Evolutionary conservation across 2,113 vertebrate genomes (phyloP).

Genomic region (Corydoras sp.): DNA sequence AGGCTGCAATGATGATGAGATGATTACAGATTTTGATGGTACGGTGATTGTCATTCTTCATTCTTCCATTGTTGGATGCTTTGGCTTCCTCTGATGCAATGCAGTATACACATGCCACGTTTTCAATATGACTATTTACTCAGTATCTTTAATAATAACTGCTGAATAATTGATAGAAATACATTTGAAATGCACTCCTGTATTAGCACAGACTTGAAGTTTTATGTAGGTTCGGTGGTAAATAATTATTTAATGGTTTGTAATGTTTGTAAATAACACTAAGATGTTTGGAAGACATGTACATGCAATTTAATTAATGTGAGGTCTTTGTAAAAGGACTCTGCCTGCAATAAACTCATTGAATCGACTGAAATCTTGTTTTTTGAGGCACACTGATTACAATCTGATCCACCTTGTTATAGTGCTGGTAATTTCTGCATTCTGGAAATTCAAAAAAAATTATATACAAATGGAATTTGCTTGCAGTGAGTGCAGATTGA

Average conservation of each 20-base stretch:
- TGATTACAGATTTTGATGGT: too few relatives aligned
- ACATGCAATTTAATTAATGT: conserved; percentile 33
- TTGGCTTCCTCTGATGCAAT: conserved; percentile 40
- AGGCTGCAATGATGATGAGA: too few relatives aligned
- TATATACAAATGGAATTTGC: too few relatives aligned
- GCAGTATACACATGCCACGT: conserved; percentile 37
- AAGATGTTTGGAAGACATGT: conserved; percentile 20
- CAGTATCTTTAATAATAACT: conserved; percentile 10
- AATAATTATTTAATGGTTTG: background rate
- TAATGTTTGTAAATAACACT: conserved; percentile 6
- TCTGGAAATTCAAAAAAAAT: too few relatives aligned
- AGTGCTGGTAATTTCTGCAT: too few relatives aligned
- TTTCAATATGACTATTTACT: conserved; percentile 22
- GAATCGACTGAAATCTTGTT: background rate
- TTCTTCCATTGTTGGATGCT: conserved; percentile 22
- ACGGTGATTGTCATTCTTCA: conserved; percentile 1
- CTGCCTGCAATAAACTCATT: conserved; percentile 43
- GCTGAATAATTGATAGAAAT: background rate
- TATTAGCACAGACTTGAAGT: conserved; percentile 24
- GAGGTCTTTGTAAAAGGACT: conserved; percentile 30
- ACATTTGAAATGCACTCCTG: conserved; percentile 25
- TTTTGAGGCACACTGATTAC: background rate
- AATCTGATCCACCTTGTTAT: background rate
- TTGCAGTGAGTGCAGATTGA: too few relatives aligned
- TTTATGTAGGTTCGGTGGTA: conserved; percentile 2